These are phyloP conservation scores for Eumacrocentrus americanus DNA, from an alignment of 2,888 invertebrate species.

Conservation along the genomic window DNA sequence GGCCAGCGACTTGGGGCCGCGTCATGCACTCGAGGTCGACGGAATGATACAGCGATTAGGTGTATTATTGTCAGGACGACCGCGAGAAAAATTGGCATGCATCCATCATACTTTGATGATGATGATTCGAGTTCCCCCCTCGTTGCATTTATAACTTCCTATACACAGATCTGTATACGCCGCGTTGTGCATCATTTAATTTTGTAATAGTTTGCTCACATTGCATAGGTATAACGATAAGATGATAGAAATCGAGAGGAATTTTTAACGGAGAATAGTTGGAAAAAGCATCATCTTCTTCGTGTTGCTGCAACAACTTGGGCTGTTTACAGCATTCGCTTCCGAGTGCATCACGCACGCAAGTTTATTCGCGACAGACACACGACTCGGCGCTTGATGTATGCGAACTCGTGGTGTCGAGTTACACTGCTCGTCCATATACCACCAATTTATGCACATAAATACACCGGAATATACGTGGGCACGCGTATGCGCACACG, in stretches of 20 bases:
- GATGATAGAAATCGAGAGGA: too few species aligned
- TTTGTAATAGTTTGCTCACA: too few species aligned
- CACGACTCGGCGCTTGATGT: conserved; percentile 36
- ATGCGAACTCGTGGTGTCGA: conserved; percentile 46
- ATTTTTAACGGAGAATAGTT: too few species aligned
- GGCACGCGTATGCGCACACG: conserved; percentile 19
- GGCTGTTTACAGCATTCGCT: conserved; percentile 1
- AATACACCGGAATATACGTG: conserved; percentile 37
- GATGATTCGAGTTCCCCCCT: too few species aligned
- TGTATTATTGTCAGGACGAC: conserved; percentile 23
- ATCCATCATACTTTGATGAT: background rate
- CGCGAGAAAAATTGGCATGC: conserved; percentile 28
- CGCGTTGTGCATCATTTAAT: too few species aligned
- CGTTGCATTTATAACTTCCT: too few species aligned
- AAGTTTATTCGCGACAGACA: conserved; percentile 16
- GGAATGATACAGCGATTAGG: background rate
- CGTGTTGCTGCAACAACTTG: too few species aligned
- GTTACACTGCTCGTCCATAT: conserved; percentile 41
- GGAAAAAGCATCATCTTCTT: too few species aligned
- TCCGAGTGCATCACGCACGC: conserved; percentile 10
- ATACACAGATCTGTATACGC: too few species aligned
- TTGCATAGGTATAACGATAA: too few species aligned
- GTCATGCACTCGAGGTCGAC: conserved; percentile 18
- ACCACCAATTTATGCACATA: conserved; percentile 46
- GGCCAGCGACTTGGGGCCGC: conserved; percentile 26